These are phyloP conservation scores for Hemiprocne comata DNA, from an alignment of 2,113 vertebrate genomes.

Conservation along the genomic window DNA sequence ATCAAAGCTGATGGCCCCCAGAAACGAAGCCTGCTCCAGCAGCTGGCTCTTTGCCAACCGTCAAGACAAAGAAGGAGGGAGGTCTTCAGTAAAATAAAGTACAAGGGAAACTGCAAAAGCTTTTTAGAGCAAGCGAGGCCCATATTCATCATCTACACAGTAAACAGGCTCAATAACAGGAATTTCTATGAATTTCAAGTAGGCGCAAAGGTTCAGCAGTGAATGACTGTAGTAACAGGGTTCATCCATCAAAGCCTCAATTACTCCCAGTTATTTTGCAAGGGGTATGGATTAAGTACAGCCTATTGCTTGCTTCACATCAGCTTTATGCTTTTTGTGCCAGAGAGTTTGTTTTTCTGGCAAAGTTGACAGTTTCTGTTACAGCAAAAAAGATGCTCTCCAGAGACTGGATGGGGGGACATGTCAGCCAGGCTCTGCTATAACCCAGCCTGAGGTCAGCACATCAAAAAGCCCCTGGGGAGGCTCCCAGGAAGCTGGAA, in stretches of 20 bases:
- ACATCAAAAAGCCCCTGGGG: background rate
- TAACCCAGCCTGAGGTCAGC: background rate
- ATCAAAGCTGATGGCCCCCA: background rate
- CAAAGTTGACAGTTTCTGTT: background rate
- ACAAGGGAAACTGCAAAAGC: background rate
- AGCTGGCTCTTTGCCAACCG: background rate
- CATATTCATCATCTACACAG: background rate
- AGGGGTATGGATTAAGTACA: background rate
- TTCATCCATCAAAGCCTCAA: conserved; percentile 51
- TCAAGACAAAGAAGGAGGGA: background rate
- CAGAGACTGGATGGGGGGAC: background rate
- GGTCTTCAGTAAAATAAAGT: background rate
- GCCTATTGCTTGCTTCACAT: background rate
- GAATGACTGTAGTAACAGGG: background rate
- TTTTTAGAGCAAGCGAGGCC: background rate
- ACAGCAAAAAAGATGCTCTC: background rate
- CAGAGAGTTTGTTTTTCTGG: conserved; percentile 22
- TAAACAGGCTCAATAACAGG: conserved; percentile 32
- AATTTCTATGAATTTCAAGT: conserved; percentile 58
- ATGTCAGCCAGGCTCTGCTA: background rate
- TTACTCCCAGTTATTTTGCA: background rate
- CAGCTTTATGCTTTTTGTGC: background rate
- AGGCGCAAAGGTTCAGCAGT: background rate
- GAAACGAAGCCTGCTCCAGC: background rate
- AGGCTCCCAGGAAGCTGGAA: background rate